A percentile compares a stretch with the other conserved stretches of the same genome.
These are phyloP conservation scores for Xyliphius kryptos DNA, from an alignment of 2,113 vertebrate genomes.

Conservation along the genomic window DNA sequence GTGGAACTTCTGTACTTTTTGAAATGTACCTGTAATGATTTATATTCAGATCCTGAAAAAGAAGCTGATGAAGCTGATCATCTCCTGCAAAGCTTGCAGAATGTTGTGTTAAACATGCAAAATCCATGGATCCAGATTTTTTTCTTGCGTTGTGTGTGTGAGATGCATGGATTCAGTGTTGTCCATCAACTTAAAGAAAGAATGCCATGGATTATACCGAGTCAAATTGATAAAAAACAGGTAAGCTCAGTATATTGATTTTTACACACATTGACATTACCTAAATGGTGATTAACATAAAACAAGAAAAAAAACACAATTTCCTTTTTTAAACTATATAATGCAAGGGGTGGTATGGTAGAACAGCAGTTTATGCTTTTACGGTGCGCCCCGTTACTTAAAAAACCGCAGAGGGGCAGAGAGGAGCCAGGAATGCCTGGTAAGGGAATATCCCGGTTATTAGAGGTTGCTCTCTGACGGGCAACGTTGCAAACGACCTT, in stretches of 20 bases:
- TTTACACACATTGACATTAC: too few species aligned
- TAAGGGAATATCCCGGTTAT: too few species aligned
- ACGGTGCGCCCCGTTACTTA: too few species aligned
- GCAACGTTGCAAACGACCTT: too few species aligned
- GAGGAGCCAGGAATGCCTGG: too few species aligned
- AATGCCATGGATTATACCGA: conserved; percentile 25
- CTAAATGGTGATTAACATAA: too few species aligned
- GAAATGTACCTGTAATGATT: neutral
- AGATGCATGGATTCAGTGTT: conserved; percentile 19
- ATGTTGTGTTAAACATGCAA: conserved; percentile 1
- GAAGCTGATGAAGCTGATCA: neutral
- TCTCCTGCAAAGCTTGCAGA: conserved; percentile 20
- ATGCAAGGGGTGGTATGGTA: too few species aligned
- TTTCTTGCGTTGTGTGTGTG: conserved; percentile 27
- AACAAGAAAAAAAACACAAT: too few species aligned
- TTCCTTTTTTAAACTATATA: too few species aligned
- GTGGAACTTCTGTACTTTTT: neutral
- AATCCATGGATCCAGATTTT: conserved; percentile 37
- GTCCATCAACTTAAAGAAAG: conserved; percentile 1
- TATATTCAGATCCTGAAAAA: neutral
- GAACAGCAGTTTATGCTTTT: too few species aligned
- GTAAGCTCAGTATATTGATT: conserved; percentile 1
- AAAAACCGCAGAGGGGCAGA: too few species aligned
- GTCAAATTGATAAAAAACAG: conserved; percentile 10
- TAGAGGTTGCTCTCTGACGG: too few species aligned